Evolutionary conservation across 1,140 invertebrate species (phyloP), one percentile per base, ranked within the genome.

Genomic region (Homarus americanus): DNA sequence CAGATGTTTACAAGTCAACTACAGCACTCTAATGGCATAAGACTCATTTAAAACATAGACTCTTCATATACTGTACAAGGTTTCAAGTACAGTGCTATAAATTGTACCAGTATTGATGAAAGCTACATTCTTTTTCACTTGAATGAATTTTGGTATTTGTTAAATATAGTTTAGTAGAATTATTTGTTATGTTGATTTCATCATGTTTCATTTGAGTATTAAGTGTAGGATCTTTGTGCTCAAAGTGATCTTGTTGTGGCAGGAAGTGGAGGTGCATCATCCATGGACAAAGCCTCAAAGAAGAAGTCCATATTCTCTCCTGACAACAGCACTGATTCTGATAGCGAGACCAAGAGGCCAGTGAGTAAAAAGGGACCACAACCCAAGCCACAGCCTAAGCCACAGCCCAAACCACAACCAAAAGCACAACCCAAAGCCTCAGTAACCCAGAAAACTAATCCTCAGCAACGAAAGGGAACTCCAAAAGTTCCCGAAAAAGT

Each of bases 301-400:
- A 91, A 91, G 73, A 85, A 84, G 83, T 91, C 89, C 82, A 91
- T 91, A 20, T 91, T 91, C 75, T 87, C 78, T 24, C 84, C 91
- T 41, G 91, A 91, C 49, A 91, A 91, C 38, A 91, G 75, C 49
- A 91, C 83, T 58, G 91, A 91, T 58, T 91, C 91, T 36, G 91
- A 91, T 10, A 58, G 76, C n/a, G 84, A 87, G 58, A 49, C 84
- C 17, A 90, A 90, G 76, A 90, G 79, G 72, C 72, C 87, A n/a
- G 80, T 90, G n/a, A 58, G 34, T 63, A 86, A 91, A 75, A 91
- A 87, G 69, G 75, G 79, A 17, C 63, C 79, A 87, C 86, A 86
- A 79, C 44, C 91, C 34, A 76, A 89, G 41, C 49, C 87, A 72
- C 49, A 83, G 73, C 34, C 73, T 28, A 85, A 92, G 69, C 80